Evolutionary conservation across 2,888 invertebrate genomes (phyloP).

Genomic region (Heliconius erato): DNA sequence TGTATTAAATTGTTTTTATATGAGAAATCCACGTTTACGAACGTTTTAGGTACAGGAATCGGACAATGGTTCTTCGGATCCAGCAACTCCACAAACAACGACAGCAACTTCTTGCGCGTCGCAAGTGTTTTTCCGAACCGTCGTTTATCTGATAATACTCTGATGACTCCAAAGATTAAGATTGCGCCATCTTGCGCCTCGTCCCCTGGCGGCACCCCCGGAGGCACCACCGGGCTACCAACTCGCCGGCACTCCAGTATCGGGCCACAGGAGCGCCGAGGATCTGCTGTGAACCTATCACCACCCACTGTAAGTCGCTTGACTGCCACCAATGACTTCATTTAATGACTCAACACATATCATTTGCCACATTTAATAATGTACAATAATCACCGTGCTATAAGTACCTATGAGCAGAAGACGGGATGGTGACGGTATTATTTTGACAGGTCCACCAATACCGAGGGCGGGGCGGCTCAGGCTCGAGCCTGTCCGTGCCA

Average conservation of each 20-base stretch:
- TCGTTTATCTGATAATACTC: slow-evolving; percentile 95
- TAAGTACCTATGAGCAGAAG: too few species aligned
- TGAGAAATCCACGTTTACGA: neutral
- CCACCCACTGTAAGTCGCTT: slow-evolving; percentile 92
- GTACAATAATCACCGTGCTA: neutral
- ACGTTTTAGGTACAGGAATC: slow-evolving; percentile 75
- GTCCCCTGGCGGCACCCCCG: slow-evolving; percentile 90
- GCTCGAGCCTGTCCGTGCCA: slow-evolving; percentile 94
- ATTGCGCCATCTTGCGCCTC: slow-evolving; percentile 96
- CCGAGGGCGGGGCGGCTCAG: slow-evolving; percentile 89
- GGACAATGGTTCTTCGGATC: slow-evolving; percentile 95
- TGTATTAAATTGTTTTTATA: neutral
- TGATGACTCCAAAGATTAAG: slow-evolving; percentile 95
- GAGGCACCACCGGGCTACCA: slow-evolving; percentile 91
- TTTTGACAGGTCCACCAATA: slow-evolving; percentile 87
- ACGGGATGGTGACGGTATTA: slow-evolving; percentile 71
- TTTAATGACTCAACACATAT: slow-evolving; percentile 20
- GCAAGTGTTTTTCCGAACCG: slow-evolving; percentile 93
- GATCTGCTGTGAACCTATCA: slow-evolving; percentile 93
- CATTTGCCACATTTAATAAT: slow-evolving; percentile 28
- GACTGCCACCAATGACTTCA: slow-evolving; percentile 9
- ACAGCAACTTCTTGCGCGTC: slow-evolving; percentile 94
- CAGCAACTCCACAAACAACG: slow-evolving; percentile 86
- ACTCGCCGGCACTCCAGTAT: slow-evolving; percentile 96
- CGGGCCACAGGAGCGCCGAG: slow-evolving; percentile 94